Base-by-base conservation (phyloP, 1,140 invertebrate species). In the Zaprionus nigranus region DNA sequence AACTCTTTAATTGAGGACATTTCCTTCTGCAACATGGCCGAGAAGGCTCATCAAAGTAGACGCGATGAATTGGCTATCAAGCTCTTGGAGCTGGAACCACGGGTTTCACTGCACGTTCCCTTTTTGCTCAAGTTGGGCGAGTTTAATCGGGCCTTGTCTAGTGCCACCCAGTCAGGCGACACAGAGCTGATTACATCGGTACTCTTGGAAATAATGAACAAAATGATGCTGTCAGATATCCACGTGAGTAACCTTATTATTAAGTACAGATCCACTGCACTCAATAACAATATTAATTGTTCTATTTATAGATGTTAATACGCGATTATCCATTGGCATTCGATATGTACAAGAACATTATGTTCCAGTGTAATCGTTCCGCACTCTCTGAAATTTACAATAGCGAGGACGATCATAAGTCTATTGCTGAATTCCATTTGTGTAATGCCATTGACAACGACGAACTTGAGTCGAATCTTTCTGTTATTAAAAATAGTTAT, bases 111-210 rank as follows among this genome's bases (percentile, higher is more conserved):
- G 49, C 98, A 99, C 94, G 98, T 99, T 24, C 97, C 97, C 0
- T 92, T 99, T 20, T 93, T 99, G 9, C 93, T 99, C 36, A 95
- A 97, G 86, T 94, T 99, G 72, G 96, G 96, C 2, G 96, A 98
- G 91, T 95, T 96, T 64, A 94, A 94, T 66, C 94, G 95, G 5
- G 98, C 98, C 24, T 93, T 99, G 9, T 93, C 95, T 26, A 98
- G 98, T 93, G 98, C 98, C 1, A 97, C 98, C 11, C 96, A 98
- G 81, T 99, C 98, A 93, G 98, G 98, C 0, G 97, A 99, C 91
- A 98, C 97, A 0, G 98, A 99, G 93, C 94, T 99, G 60, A 96
- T 99, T 51, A 98, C 98, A 85, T 96, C 95, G 30, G 98, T 99
- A 3, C 94, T 99, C 40, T 93, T 98, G 59, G 95, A 97, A 49